Evolutionary conservation across 2,797 vertebrate species (phyloP), one percentile per base, ranked within the genome.

Genomic region (Anguilla anguilla): DNA sequence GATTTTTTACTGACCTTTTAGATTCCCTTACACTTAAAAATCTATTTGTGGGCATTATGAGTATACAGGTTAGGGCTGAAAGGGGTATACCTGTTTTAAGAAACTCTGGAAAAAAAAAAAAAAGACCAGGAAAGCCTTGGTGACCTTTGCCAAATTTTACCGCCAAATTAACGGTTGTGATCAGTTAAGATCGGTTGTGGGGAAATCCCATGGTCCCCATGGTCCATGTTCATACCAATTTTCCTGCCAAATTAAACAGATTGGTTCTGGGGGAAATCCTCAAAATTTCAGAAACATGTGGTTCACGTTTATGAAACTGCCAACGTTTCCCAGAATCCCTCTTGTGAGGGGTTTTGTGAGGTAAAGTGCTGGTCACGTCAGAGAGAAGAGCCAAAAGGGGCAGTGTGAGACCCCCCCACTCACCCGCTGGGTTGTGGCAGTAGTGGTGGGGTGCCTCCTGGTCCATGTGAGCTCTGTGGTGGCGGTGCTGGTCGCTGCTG

Each of bases 341-440:
- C 72, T 2, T 46, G 15, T 25, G 77, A 49, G 43, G 15, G 15
- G 5, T 6, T 49, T 39, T 17, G 19, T 49, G 77, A 46, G 35
- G 35, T 81, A 46, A 81, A 17, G 11, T 6, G 4, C 39, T 49
- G 35, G 19, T 81, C 77, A 7, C 5, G 0, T 46, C 5, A 2
- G 6, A 81, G 19, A 46, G 1, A 81, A 81, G 4, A 81, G 39
- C 35, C 35, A 79, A 43, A 31, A 49, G 35, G 35, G 17, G 35
- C 39, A 4, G 3, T 49, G 43, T 15, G 3, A 25, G 31, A 22
- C 82, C 19, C 9, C 11, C 15, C 3, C 35, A 43, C 83, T 85
- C 81, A 83, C 55, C 83, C 43, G 81, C 55, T 72, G 39, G 35
- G 81, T 88, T 77, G 84, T 74, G 1, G 39, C 51, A 35, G 85